Base-by-base conservation (phyloP, 1,140 invertebrate species). In the Drosophila pseudoobscura region DNA sequence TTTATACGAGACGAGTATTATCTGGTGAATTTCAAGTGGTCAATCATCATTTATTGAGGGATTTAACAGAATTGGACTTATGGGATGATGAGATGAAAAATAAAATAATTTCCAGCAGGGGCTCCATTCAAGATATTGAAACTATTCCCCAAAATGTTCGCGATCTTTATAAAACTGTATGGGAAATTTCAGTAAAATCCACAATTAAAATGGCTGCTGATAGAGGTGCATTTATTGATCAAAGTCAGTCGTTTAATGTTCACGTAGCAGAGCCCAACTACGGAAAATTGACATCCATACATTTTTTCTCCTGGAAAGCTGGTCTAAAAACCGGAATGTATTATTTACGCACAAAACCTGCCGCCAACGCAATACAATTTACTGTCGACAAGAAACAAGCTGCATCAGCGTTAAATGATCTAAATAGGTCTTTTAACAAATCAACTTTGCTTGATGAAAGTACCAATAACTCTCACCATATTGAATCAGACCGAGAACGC, bases 281-380 rank as follows among this genome's bases (percentile, higher is more conserved):
- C 91, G 97, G 96, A 2, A 98, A 98, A 91, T 92, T 99, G 20
- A 98, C 97, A 2, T 99, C 98, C 6, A 99, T 99, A 95, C 99
- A 99, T 92, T 99, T 99, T 92, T 97, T 98, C 92, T 97, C 96
- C 0, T 99, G 99, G 99, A 96, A 97, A 93, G 94, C 95, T 91
- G 98, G 99, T 6, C 93, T 99, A 11, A 99, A 99, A 93, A 99
- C 99, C 29, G 99, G 99, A 41, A 99, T 99, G 98, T 99, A 99
- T 92, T 99, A 99, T 92, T 93, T 99, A 61, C 94, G 99, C 29
- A 99, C 98, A 0, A 99, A 99, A 85, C 97, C 99, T 7, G 98
- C 98, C 6, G 98, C 97, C 2, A 96, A 98, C 90, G 97, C 98
- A 6, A 97, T 99, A 80, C 97, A 99, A 91, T 99, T 99, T 91